These are phyloP conservation scores for Eriosoma lanigerum DNA, from an alignment of 1,140 invertebrate species.

Conservation along the genomic window DNA sequence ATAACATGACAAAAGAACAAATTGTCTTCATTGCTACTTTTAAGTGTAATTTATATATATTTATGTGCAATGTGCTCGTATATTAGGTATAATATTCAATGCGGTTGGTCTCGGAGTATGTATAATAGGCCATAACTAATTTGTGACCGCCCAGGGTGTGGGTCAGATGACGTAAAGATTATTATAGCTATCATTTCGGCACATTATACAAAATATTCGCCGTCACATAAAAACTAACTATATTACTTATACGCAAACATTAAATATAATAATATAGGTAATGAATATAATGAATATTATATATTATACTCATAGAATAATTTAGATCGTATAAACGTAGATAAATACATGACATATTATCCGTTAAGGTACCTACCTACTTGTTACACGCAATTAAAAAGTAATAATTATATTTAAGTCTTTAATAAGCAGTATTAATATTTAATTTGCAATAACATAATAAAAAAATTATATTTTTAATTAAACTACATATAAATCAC, in stretches of 20 bases:
- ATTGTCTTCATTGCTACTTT: slow-evolving; percentile 23
- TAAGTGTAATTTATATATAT: background rate
- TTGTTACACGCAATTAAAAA: background rate
- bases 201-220: background rate
- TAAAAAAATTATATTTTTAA: background rate
- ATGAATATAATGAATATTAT: too few species aligned
- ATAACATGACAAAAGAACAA: background rate
- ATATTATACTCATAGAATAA: too few species aligned
- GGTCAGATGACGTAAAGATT: slow-evolving; percentile 37
- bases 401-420: background rate
- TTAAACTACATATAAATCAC: background rate
- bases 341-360: background rate
- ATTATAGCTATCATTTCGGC: slow-evolving; percentile 20
- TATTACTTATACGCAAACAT: background rate
- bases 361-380: background rate
- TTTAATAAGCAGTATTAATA: background rate
- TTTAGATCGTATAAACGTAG: background rate
- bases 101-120: slow-evolving; percentile 45
- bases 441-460: background rate
- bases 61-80: background rate
- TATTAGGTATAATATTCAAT: slow-evolving; percentile 14
- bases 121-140: slow-evolving; percentile 50
- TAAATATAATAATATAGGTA: background rate
- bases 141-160: slow-evolving; percentile 50
- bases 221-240: background rate